Base-by-base conservation (phyloP, 2,113 vertebrate genomes). In the Hirundichthys speculiger region DNA sequence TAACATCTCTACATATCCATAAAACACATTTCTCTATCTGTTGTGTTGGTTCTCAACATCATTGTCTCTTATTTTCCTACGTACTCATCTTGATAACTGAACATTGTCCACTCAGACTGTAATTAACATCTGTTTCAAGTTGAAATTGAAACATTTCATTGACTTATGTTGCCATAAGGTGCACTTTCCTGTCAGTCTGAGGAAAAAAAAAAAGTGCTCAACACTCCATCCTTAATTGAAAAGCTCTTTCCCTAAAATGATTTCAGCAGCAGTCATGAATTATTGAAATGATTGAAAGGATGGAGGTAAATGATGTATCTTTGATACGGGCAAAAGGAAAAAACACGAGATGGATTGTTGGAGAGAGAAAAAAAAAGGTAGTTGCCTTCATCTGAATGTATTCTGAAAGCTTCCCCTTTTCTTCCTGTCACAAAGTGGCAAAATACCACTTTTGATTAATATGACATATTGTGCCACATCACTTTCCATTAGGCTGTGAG, bases 281-380 rank as follows among this genome's bases (percentile, higher is more conserved):
- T 84, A 90, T 84, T 88, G 73, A 87, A 82, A 85, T 59, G 60
- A 80, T 69, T 51, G 39, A 74, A 71, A 71, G 66, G 61, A 72
- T 55, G 50, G 39, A 48, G 48, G 14, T 69, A 73, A 77, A 64
- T 69, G 69, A 76, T 30, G 1, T 65, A 70, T 80, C 57, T 73
- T 73, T 80, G 79, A 78, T 82, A 57, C 43, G 21, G 13, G 65
- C 40, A 46, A 43, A 39, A 57, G 54, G 19, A 5, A 24, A 52
- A 13, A 25, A 38, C 4, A 54, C 39, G n/a, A 63, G 21, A 19
- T 24, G 25, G 18, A 40, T 6, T 6, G 25, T 27, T 3, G 3
- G 25, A 4, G 13, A 16, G 13, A 25, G 15, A 34, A 27, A 62
- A 24, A n/a, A 41, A 40, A 34, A 64, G 59, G 38, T 57, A 56